phyloP scores from a whole-genome alignment of 2,113 vertebrate species.

The Pangasianodon hypophthalmus region DNA sequence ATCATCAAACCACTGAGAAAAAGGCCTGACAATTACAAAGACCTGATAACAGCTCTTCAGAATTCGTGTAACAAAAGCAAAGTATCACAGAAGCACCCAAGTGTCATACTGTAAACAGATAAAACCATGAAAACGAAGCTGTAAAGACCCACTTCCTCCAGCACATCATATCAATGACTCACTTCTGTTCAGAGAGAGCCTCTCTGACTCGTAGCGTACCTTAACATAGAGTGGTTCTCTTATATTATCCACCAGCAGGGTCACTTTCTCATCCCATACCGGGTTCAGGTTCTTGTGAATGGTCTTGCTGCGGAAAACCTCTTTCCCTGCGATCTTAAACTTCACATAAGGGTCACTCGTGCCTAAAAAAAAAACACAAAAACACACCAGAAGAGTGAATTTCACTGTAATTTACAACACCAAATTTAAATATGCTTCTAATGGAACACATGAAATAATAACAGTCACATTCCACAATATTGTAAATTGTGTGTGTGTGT shows the following conservation, averaged over 20 bases:
- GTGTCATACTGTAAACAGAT: neutral
- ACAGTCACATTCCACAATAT: no score
- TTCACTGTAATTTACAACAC: no score
- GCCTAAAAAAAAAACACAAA: constrained; percentile 70
- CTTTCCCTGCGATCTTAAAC: constrained; percentile 95
- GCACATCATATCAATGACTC: constrained; percentile 2
- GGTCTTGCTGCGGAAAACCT: constrained; percentile 95
- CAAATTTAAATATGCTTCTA: no score
- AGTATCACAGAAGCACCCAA: neutral
- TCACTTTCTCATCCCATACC: constrained; percentile 91
- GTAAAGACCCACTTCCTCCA: neutral
- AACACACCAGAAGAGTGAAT: constrained; percentile 3
- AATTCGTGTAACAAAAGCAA: neutral
- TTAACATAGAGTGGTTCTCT: constrained; percentile 90
- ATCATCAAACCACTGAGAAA: neutral
- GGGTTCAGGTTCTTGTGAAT: constrained; percentile 97
- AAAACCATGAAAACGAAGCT: neutral
- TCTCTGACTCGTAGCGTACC: constrained; percentile 67
- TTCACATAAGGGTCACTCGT: constrained; percentile 98
- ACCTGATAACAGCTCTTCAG: neutral
- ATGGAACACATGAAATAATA: no score
- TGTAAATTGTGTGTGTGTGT: no score
- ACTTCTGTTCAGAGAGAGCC: neutral
- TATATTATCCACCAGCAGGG: constrained; percentile 81
- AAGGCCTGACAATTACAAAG: neutral